phyloP scores from a whole-genome alignment of 2,797 vertebrate genomes.

The Taenioides sp. region DNA sequence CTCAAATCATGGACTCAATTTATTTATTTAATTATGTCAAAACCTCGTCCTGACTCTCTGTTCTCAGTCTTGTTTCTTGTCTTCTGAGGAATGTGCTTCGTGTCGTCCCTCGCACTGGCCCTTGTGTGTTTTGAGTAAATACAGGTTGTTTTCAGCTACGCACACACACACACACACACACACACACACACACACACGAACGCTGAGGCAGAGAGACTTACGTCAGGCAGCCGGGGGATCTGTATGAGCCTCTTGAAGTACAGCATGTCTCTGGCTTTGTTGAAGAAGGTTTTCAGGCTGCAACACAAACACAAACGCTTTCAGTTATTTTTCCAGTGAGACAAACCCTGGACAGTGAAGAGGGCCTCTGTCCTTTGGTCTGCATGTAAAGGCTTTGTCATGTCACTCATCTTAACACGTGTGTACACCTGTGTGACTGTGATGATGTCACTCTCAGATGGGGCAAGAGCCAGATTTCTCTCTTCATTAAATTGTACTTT shows the following conservation, averaged over 20 bases:
- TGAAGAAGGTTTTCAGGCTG: constrained; percentile 95
- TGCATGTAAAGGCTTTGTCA: too few species aligned
- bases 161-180: not conserved
- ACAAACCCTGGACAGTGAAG: not conserved
- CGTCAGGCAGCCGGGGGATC: constrained; percentile 94
- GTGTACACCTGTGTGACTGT: too few species aligned
- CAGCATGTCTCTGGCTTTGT: constrained; percentile 91
- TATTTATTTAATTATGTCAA: too few species aligned
- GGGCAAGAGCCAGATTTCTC: too few species aligned
- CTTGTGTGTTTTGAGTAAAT: not conserved
- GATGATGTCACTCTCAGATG: too few species aligned
- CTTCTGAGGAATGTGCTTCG: not conserved
- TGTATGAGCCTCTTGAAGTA: constrained; percentile 98
- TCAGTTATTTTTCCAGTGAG: too few species aligned
- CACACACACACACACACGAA: not conserved
- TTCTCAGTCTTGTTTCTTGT: too few species aligned
- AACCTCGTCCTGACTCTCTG: too few species aligned
- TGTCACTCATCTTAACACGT: too few species aligned
- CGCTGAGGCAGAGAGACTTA: constrained; percentile 54
- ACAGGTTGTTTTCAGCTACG: not conserved
- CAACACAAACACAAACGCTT: constrained; percentile 19
- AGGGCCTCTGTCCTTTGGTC: not conserved
- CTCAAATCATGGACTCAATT: too few species aligned
- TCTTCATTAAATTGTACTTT: too few species aligned
- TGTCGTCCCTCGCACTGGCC: not conserved